Base-by-base conservation (phyloP, 92 coral and sea anemone genomes). In the Isaurus tuberculatus region DNA sequence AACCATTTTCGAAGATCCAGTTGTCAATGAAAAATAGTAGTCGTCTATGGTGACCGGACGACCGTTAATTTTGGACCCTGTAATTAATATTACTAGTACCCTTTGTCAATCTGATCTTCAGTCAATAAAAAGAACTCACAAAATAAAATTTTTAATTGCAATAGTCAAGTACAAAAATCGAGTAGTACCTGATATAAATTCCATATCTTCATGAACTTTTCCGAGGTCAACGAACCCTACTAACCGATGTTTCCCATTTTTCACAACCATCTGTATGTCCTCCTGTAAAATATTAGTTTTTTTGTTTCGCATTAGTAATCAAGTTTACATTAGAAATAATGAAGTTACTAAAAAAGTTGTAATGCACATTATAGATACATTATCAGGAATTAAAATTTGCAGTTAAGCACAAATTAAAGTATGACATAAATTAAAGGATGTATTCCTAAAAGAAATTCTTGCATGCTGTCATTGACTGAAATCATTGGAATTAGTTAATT, bases 191-290 rank as follows among this genome's bases (percentile, higher is more conserved):
- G 51, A 25, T 22, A 71, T 4, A n/a, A 16, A 11, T 44, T 19
- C 30, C 77, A 71, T 71, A 25, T 71, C 77, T n/a, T 43, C 77
- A 42, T 71, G 77, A 14, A 71, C 32, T 42, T 44, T 22, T 37
- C 77, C 77, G 1, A 71, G 77, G 7, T 71, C 77, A 37, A 71
- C 77, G 42, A 70, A 70, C 0, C 74, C 74, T 16, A 70, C 53
- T 0, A 71, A 25, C 17, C 77, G 60, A 42, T 71, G 77, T 6
- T 25, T 40, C 17, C 77, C 77, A 20, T 43, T 20, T 71, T 71
- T 70, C 7, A 70, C 5, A 14, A 70, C 53, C 74, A 70, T 70
- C 27, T 70, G 48, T 15, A 70, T 19, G 22, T 70, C 48, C 26
- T 70, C 74, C 74, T 36, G 51, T 26, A 70, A 43, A 65, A 65